A percentile compares a stretch with the other conserved stretches of the same genome.
These are phyloP conservation scores for Bibio marci DNA, from an alignment of 2,888 invertebrate genomes.

Conservation along the genomic window DNA sequence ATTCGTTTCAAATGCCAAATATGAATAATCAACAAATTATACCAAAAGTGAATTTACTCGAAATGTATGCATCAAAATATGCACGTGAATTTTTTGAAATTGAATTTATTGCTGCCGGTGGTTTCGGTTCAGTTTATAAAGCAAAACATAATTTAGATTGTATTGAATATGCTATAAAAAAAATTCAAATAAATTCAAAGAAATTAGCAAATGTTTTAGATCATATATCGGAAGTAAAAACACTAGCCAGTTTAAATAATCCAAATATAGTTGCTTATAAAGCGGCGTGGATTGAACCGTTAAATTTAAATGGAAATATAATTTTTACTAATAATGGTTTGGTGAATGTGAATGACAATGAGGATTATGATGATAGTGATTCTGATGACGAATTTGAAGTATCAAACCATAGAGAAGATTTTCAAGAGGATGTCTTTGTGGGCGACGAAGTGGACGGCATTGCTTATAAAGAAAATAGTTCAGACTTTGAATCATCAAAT, in stretches of 20 bases:
- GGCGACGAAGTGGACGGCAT: too few species aligned
- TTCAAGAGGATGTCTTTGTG: too few species aligned
- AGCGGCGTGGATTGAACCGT: conserved; percentile 64
- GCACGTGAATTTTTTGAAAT: conserved; percentile 51
- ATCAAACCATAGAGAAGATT: background rate
- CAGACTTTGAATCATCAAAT: too few species aligned
- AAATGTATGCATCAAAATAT: conserved; percentile 55
- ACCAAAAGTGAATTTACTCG: too few species aligned
- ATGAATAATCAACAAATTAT: too few species aligned
- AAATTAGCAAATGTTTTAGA: conserved; percentile 43
- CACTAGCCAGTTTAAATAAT: conserved; percentile 60
- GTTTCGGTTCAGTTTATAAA: conserved; percentile 60
- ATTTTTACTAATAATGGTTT: background rate
- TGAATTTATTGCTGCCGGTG: conserved; percentile 40
- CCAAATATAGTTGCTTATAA: conserved; percentile 69
- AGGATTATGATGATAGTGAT: background rate
- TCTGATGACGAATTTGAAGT: conserved; percentile 2
- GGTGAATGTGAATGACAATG: too few species aligned
- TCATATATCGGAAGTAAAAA: conserved; percentile 61
- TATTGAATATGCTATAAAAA: conserved; percentile 64
- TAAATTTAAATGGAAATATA: conserved; percentile 12
- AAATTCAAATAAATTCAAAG: conserved; percentile 46
- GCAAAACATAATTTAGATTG: conserved; percentile 59
- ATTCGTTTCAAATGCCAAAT: too few species aligned
- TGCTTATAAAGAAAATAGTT: too few species aligned